These are phyloP conservation scores for Orycteropus afer DNA, from an alignment of 2,113 vertebrate species.

Conservation along the genomic window DNA sequence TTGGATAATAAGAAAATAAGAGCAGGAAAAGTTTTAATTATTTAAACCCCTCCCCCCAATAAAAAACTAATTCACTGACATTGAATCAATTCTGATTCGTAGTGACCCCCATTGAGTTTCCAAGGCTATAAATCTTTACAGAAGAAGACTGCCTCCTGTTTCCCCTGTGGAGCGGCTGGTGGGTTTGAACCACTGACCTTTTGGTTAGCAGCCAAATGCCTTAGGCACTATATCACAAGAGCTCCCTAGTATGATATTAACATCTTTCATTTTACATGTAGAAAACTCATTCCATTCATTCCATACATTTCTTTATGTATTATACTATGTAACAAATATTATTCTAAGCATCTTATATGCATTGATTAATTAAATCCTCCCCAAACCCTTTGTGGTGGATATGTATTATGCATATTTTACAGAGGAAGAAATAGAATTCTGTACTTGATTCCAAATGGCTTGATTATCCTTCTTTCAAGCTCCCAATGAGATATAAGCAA, in stretches of 20 bases:
- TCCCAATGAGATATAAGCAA: neutral
- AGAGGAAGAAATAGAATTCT: neutral
- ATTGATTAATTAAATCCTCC: neutral
- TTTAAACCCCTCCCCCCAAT: too few relatives aligned
- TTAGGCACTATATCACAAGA: too few relatives aligned
- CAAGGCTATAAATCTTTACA: too few relatives aligned
- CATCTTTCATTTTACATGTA: neutral
- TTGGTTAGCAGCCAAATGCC: too few relatives aligned
- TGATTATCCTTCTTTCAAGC: neutral
- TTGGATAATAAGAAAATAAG: constrained; percentile 5
- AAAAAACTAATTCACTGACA: too few relatives aligned
- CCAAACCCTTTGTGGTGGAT: neutral
- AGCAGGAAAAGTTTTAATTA: neutral
- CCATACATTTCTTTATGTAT: neutral
- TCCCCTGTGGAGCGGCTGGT: too few relatives aligned
- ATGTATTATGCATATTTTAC: neutral
- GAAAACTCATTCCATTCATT: neutral
- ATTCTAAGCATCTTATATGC: neutral
- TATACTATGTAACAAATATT: neutral
- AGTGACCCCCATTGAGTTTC: too few relatives aligned
- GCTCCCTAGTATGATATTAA: too few relatives aligned
- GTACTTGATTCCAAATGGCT: neutral
- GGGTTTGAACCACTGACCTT: too few relatives aligned
- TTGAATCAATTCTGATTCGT: too few relatives aligned
- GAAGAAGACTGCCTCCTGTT: too few relatives aligned